Evolutionary conservation across 2,888 invertebrate genomes (phyloP), one percentile per base, ranked within the genome.

Genomic region (Himalopsyche anomala): DNA sequence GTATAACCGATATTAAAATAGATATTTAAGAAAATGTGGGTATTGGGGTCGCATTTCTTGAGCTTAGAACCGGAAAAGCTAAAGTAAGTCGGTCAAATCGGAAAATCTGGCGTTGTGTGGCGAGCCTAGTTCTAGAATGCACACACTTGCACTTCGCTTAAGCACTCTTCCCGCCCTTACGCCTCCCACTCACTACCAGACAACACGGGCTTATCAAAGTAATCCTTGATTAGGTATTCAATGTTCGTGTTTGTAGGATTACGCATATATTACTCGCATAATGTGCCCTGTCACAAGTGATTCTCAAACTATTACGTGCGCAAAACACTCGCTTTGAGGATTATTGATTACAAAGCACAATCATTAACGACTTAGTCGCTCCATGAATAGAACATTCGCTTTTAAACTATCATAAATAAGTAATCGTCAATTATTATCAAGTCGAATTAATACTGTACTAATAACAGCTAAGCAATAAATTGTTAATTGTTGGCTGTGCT

Each of bases 221-320:
- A 74, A 74, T 28, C 74, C 74, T 74, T 74, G 74, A 74, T 74
- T 74, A 74, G 74, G 74, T 74, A 74, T 74, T 74, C 74, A 74
- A 74, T 74, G 74, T 74, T 74, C 74, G 74, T 74, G 74, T 74
- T 74, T 74, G 74, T 74, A 12, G 74, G 74, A 74, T 74, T 74
- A 74, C 28, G 74, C 74, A 74, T 74, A 74, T 74, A 74, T 74
- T 74, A 74, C 74, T 74, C 74, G 74, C 74, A 74, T 15, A 74
- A 74, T 38, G 74, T 74, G 74, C 74, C 74, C 36, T 36, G 74
- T 15, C 36, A 12, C 28, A 36, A 36, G 74, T 38, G 36, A 19
- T 36, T 74, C 74, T 74, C 74, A 74, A 74, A 74, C 74, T 74
- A 11, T 36, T 15, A 74, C 15, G 19, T 36, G 36, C 74, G 38